Evolutionary conservation across 1,140 invertebrate genomes (phyloP).

Genomic region (Episyrphus balteatus): DNA sequence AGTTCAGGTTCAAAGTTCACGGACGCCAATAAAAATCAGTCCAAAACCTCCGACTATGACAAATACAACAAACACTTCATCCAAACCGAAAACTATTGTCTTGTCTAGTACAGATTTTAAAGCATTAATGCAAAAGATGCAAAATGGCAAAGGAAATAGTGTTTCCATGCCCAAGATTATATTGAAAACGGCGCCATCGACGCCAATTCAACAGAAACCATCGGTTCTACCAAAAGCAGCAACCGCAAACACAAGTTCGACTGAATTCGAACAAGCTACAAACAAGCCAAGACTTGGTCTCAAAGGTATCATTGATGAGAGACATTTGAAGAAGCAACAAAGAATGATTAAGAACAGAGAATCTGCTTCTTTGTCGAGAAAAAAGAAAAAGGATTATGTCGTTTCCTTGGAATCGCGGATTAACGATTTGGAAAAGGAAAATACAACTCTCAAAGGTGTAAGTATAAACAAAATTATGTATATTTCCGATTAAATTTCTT

Average conservation of each 20-base stretch:
- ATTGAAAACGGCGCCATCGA: slow-evolving; percentile 29
- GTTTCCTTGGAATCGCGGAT: slow-evolving; percentile 63
- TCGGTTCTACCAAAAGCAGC: slow-evolving; percentile 1
- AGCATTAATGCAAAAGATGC: slow-evolving; percentile 38
- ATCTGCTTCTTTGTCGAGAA: slow-evolving; percentile 79
- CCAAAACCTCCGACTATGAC: neutral
- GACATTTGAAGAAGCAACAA: slow-evolving; percentile 67
- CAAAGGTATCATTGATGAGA: slow-evolving; percentile 36
- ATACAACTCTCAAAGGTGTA: slow-evolving; percentile 57
- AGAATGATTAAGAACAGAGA: slow-evolving; percentile 86
- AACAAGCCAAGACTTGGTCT: slow-evolving; percentile 9
- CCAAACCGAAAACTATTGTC: slow-evolving; percentile 38
- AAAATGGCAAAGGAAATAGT: slow-evolving; percentile 20
- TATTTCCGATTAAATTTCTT: too few relatives aligned
- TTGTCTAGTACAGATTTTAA: slow-evolving; percentile 41
- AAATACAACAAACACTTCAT: neutral
- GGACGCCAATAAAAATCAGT: slow-evolving; percentile 1
- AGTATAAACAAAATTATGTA: slow-evolving; percentile 25
- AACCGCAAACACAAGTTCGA: neutral
- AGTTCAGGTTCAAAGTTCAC: neutral
- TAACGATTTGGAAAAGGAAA: slow-evolving; percentile 58
- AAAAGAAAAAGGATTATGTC: slow-evolving; percentile 88
- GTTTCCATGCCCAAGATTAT: slow-evolving; percentile 28
- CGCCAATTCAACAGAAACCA: slow-evolving; percentile 17
- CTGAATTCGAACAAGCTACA: neutral